Conservation (phyloP, 2,797 vertebrate genomes). For the Rachycentron canadum region DNA sequence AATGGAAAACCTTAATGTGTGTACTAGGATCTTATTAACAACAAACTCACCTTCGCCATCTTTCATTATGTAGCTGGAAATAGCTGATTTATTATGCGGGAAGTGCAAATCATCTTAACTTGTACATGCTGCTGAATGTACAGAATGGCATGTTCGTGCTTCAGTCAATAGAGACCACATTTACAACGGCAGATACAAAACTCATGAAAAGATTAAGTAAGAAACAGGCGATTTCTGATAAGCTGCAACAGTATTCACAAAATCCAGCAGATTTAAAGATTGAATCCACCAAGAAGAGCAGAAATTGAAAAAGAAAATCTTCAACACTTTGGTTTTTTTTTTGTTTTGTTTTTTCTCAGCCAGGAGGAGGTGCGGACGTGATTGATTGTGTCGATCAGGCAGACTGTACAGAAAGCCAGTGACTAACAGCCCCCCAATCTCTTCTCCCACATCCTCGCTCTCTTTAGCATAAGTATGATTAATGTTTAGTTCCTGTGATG, state of each 20-base stretch:
- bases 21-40: slow-evolving; percentile 33
- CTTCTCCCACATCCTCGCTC: slow-evolving; percentile 50
- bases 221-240: slow-evolving; percentile 42
- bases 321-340: slow-evolving; percentile 27
- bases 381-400: slow-evolving; percentile 76
- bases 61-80: slow-evolving; percentile 33
- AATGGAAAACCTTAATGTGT: slow-evolving; percentile 37
- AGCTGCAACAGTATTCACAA: slow-evolving; percentile 32
- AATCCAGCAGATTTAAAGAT: slow-evolving; percentile 46
- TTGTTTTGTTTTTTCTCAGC: slow-evolving; percentile 15
- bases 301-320: slow-evolving; percentile 42
- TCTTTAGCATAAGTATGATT: slow-evolving; percentile 78
- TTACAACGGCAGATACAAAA: slow-evolving; percentile 27
- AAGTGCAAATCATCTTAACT: slow-evolving; percentile 35
- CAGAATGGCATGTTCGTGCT: background rate
- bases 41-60: slow-evolving; percentile 15
- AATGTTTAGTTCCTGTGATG: slow-evolving; percentile 73
- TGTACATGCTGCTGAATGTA: slow-evolving; percentile 10
- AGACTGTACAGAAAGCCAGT: slow-evolving; percentile 59
- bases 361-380: slow-evolving; percentile 41
- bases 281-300: slow-evolving; percentile 38
- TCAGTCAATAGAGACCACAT: slow-evolving; percentile 5
- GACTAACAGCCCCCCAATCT: slow-evolving; percentile 43
- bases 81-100: slow-evolving; percentile 52
- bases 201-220: slow-evolving; percentile 23